Conservation (phyloP, 2,113 vertebrate genomes). For the Euleptes europaea region DNA sequence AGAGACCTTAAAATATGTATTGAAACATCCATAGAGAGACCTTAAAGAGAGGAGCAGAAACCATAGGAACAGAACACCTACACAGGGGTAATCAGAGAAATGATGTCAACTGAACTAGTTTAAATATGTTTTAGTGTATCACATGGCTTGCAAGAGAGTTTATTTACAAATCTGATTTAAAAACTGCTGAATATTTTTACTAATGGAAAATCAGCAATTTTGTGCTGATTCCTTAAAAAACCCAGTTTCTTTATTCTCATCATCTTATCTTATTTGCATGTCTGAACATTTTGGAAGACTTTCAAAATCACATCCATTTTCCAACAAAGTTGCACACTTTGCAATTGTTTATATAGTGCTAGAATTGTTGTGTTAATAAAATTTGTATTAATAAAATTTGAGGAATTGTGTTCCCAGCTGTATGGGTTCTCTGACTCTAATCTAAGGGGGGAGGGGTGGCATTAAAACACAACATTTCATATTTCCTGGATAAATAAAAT, state of each 20-base stretch:
- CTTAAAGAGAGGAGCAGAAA: too few relatives aligned
- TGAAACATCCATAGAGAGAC: too few relatives aligned
- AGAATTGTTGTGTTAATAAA: background rate
- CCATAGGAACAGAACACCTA: too few relatives aligned
- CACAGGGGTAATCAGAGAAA: background rate
- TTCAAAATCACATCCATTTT: background rate
- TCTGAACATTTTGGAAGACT: background rate
- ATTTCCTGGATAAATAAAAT: background rate
- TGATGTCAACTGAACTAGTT: background rate
- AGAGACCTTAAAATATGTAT: too few relatives aligned
- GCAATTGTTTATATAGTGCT: background rate
- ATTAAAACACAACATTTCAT: background rate
- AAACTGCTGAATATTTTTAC: background rate
- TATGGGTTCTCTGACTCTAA: too few relatives aligned
- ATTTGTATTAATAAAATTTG: background rate
- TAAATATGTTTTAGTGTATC: background rate
- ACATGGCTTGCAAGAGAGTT: constrained; percentile 2
- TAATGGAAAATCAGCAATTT: constrained; percentile 4
- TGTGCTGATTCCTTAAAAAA: constrained; percentile 19
- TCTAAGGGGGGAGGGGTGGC: background rate
- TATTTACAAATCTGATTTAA: constrained; percentile 12
- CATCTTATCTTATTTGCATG: background rate
- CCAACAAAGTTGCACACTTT: background rate
- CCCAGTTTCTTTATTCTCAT: background rate
- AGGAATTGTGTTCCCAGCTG: background rate